These are phyloP conservation scores for Pyrocephalus nanus DNA, from an alignment of 2,797 vertebrate species.

Conservation along the genomic window DNA sequence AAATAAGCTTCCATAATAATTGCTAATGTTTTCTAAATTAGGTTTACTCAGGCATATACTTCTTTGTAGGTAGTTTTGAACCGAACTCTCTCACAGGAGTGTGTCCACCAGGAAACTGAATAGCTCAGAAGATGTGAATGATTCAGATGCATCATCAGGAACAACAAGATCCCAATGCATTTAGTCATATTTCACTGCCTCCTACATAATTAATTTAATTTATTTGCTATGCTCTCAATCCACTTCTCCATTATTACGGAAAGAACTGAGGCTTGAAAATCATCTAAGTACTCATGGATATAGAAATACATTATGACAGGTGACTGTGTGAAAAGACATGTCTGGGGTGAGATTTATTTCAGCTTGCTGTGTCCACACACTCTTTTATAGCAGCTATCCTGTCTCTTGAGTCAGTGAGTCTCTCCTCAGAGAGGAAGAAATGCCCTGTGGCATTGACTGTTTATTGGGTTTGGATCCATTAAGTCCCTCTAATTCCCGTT, in stretches of 20 bases:
- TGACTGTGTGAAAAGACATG: not conserved
- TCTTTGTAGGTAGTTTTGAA: not conserved
- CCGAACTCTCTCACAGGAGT: not conserved
- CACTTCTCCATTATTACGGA: not conserved
- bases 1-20: not conserved
- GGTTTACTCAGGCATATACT: not conserved
- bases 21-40: not conserved
- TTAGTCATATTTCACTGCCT: conserved; percentile 46
- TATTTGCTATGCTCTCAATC: conserved; percentile 31
- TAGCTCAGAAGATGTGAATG: not conserved
- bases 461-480: not conserved
- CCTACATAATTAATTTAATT: conserved; percentile 51
- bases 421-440: not conserved
- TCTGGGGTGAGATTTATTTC: not conserved
- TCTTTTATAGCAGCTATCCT: not conserved
- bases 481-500: not conserved
- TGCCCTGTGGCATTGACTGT: not conserved
- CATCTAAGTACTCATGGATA: not conserved
- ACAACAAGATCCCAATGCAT: conserved; percentile 25
- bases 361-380: not conserved
- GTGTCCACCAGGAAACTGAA: not conserved
- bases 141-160: conserved; percentile 30
- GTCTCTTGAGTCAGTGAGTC: not conserved
- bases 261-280: conserved; percentile 11
- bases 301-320: not conserved